These are phyloP conservation scores for Triops cancriformis DNA, from an alignment of 1,140 invertebrate genomes.

Conservation along the genomic window DNA sequence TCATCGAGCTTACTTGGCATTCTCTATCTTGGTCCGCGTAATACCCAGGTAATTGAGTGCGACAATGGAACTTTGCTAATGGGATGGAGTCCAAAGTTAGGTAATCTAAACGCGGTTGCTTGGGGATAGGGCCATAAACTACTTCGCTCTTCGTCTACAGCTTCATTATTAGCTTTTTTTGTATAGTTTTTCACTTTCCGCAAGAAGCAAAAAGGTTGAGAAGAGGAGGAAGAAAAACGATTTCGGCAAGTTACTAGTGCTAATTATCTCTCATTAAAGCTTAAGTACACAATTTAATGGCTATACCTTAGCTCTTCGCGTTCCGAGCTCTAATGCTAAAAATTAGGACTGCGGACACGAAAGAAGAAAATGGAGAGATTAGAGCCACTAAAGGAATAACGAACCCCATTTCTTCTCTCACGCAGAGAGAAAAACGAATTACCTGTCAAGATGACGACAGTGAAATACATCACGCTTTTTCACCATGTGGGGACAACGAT, in stretches of 20 bases:
- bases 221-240: not conserved
- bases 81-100: constrained; percentile 23
- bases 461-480: not conserved
- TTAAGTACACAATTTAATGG: not conserved
- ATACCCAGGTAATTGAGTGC: constrained; percentile 25
- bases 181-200: not conserved
- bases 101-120: constrained; percentile 25
- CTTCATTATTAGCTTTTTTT: not conserved
- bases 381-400: not conserved
- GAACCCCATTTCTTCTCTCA: not conserved
- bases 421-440: not conserved
- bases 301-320: not conserved
- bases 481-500: not conserved
- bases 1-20: constrained; percentile 24
- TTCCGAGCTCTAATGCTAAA: not conserved
- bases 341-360: not conserved
- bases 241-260: not conserved
- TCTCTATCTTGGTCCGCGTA: constrained; percentile 26
- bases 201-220: not conserved
- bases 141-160: not conserved
- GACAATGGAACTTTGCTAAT: constrained; percentile 22
- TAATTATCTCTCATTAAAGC: not conserved
- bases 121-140: constrained; percentile 17
- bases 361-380: not conserved
- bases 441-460: not conserved